Evolutionary conservation across 2,113 vertebrate species (phyloP).

Genomic region (Circaetus cinerascens): DNA sequence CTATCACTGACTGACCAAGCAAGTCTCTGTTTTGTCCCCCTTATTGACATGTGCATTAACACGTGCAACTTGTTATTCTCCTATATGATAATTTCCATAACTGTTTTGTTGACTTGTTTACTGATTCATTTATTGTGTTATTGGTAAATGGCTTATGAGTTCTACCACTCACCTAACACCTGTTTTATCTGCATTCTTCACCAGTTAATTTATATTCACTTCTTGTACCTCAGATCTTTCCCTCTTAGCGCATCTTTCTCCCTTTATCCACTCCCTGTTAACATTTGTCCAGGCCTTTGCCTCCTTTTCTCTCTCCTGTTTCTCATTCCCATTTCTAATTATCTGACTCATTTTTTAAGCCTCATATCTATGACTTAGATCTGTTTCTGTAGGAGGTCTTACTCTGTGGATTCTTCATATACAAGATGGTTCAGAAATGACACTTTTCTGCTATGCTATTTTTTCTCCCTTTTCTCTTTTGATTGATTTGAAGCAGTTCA

Average conservation of each 20-base stretch:
- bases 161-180: neutral
- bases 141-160: neutral
- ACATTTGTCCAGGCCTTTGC: neutral
- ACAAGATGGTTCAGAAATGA: neutral
- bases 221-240: neutral
- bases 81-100: neutral
- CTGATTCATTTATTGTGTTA: neutral
- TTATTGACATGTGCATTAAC: neutral
- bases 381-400: neutral
- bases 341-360: neutral
- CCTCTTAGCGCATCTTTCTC: neutral
- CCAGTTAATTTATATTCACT: neutral
- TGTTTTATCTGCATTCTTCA: neutral
- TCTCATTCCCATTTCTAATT: neutral
- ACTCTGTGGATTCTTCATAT: neutral
- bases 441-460: neutral
- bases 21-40: neutral
- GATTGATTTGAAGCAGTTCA: neutral
- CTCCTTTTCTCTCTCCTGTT: neutral
- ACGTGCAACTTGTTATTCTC: neutral
- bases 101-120: neutral
- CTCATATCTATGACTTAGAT: neutral
- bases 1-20: neutral
- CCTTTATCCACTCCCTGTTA: neutral
- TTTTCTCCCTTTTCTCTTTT: neutral